Conservation (phyloP, 92 coral and sea anemone species). For the Blastomussa wellsi region DNA sequence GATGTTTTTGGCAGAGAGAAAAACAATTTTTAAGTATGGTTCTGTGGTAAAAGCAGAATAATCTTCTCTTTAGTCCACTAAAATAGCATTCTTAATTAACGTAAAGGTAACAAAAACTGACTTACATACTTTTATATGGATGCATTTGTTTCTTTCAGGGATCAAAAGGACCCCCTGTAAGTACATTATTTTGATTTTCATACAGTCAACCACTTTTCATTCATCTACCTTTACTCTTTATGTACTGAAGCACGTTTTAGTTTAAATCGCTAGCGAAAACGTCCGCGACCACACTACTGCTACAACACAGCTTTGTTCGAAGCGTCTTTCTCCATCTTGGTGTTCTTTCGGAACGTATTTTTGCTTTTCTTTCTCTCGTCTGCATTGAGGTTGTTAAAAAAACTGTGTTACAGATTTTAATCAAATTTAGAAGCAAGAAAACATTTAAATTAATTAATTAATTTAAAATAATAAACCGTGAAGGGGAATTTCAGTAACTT, state of each 20-base stretch:
- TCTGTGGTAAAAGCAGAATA: too few relatives aligned
- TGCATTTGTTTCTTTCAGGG: constrained; percentile 47
- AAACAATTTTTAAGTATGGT: too few relatives aligned
- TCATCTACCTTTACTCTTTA: not conserved
- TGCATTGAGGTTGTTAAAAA: too few relatives aligned
- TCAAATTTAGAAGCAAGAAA: too few relatives aligned
- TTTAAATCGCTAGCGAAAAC: too few relatives aligned
- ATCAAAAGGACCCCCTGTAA: constrained; percentile 56
- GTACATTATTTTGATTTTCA: constrained; percentile 1
- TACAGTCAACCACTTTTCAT: not conserved
- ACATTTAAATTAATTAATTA: too few relatives aligned
- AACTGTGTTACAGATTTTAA: too few relatives aligned
- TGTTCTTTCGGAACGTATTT: not conserved
- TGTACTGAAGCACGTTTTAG: not conserved
- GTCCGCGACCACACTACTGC: not conserved
- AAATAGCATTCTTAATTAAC: not conserved
- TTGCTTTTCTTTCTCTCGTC: too few relatives aligned
- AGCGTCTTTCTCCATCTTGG: not conserved
- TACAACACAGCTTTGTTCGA: not conserved
- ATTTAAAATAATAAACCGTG: too few relatives aligned
- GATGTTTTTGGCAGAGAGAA: too few relatives aligned
- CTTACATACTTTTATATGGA: not conserved
- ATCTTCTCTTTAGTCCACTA: too few relatives aligned
- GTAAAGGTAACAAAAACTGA: not conserved
- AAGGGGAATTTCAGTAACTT: too few relatives aligned